phyloP scores from a whole-genome alignment of 1,140 invertebrate species.

The Drosophila arawakana region DNA sequence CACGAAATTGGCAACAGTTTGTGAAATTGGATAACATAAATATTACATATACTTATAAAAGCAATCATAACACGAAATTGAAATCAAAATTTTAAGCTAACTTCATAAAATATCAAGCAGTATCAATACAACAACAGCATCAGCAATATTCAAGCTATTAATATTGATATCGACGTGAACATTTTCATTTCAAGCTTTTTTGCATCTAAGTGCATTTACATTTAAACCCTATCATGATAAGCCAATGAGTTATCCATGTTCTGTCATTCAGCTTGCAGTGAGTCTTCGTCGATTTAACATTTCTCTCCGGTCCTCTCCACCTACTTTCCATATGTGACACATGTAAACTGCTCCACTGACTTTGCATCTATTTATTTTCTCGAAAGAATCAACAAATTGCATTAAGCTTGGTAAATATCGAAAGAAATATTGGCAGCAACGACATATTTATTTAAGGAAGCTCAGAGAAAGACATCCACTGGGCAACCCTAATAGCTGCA shows the following conservation, averaged over 20 bases:
- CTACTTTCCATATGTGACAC: constrained; percentile 62
- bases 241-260: neutral
- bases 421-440: constrained; percentile 77
- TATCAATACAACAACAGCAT: constrained; percentile 16
- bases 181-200: constrained; percentile 13
- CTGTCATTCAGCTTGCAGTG: neutral
- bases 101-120: constrained; percentile 31
- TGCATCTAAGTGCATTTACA: constrained; percentile 73
- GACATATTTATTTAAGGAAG: no score
- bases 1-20: neutral
- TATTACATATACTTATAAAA: constrained; percentile 9
- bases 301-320: constrained; percentile 30
- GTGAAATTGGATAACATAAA: neutral
- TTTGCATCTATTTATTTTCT: constrained; percentile 70
- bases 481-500: no score
- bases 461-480: no score
- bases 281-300: constrained; percentile 12
- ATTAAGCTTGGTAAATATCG: constrained; percentile 81
- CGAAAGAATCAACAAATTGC: constrained; percentile 74
- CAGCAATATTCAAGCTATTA: neutral
- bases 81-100: constrained; percentile 16
- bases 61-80: constrained; percentile 25
- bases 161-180: constrained; percentile 4
- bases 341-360: neutral
- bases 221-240: constrained; percentile 77